Evolutionary conservation across 1,140 invertebrate species (phyloP).

Genomic region (Adelges cooleyi): DNA sequence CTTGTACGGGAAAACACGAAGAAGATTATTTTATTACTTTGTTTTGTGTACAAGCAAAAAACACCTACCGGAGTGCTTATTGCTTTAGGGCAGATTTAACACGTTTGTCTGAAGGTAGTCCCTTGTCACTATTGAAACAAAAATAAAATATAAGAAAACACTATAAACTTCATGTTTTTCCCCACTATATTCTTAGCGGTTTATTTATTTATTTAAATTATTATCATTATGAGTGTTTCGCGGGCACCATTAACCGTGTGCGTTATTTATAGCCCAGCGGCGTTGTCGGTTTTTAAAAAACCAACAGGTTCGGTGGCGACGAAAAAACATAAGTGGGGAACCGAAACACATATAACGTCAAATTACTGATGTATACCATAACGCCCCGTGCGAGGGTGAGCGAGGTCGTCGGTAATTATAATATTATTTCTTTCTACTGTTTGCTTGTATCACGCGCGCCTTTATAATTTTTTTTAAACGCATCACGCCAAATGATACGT

Average conservation of each 20-base stretch:
- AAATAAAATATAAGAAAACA: too few species aligned
- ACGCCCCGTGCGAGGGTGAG: not conserved
- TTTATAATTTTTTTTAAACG: constrained; percentile 19
- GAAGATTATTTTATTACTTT: too few species aligned
- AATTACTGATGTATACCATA: constrained; percentile 11
- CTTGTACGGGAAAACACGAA: too few species aligned
- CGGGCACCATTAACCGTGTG: not conserved
- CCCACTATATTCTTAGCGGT: too few species aligned
- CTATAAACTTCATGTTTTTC: too few species aligned
- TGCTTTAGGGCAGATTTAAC: too few species aligned
- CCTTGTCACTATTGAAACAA: too few species aligned
- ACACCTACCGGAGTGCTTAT: too few species aligned
- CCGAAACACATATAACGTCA: constrained; percentile 2
- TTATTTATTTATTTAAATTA: not conserved
- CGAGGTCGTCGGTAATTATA: not conserved
- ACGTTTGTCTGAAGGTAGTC: too few species aligned
- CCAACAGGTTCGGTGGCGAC: not conserved
- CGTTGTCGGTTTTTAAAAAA: constrained; percentile 5
- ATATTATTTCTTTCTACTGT: not conserved
- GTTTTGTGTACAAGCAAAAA: too few species aligned
- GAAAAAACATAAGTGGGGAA: not conserved
- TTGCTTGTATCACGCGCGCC: not conserved
- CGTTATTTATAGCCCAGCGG: constrained; percentile 16
- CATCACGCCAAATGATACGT: constrained; percentile 14
- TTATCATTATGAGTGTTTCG: too few species aligned